A percentile compares a stretch with the other conserved stretches of the same genome.
Conservation (phyloP, 2,888 invertebrate genomes). For the Drosophila anomalata region DNA sequence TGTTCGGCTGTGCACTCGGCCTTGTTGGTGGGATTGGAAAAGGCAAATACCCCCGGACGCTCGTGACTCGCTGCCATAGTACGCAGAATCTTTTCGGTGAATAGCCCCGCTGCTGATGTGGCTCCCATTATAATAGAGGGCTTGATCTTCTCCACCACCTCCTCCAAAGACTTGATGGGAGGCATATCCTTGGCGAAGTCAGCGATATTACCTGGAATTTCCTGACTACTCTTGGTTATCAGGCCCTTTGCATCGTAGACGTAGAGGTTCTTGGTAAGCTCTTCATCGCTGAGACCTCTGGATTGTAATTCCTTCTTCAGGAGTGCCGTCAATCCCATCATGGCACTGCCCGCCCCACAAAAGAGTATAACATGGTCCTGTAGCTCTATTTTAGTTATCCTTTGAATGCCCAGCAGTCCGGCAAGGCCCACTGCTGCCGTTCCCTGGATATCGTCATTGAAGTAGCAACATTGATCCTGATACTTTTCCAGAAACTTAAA, state of each 20-base stretch:
- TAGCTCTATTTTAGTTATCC: conserved; percentile 46
- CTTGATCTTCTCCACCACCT: conserved; percentile 48
- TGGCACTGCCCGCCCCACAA: conserved; percentile 61
- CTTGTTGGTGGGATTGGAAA: conserved; percentile 68
- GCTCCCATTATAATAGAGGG: conserved; percentile 61
- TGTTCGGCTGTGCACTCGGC: conserved; percentile 67
- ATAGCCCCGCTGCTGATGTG: conserved; percentile 54
- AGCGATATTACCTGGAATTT: not conserved
- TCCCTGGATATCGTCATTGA: conserved; percentile 68
- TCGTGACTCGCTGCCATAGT: conserved; percentile 49
- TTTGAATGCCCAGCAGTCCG: conserved; percentile 49
- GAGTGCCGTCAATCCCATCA: conserved; percentile 47
- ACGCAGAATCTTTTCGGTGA: conserved; percentile 49
- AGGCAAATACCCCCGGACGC: conserved; percentile 58
- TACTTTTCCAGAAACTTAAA: conserved; percentile 60
- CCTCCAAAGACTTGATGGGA: conserved; percentile 2
- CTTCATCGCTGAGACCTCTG: conserved; percentile 19
- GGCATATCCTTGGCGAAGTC: conserved; percentile 46
- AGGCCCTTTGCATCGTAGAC: conserved; percentile 48
- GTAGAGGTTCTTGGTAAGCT: conserved; percentile 46
- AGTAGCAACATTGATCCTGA: conserved; percentile 46
- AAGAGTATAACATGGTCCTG: conserved; percentile 55
- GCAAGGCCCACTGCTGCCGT: conserved; percentile 64
- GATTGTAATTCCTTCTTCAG: conserved; percentile 35
- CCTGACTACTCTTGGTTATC: conserved; percentile 20